These are phyloP conservation scores for Nansenia antarctica DNA, from an alignment of 2,113 vertebrate genomes.

Conservation along the genomic window DNA sequence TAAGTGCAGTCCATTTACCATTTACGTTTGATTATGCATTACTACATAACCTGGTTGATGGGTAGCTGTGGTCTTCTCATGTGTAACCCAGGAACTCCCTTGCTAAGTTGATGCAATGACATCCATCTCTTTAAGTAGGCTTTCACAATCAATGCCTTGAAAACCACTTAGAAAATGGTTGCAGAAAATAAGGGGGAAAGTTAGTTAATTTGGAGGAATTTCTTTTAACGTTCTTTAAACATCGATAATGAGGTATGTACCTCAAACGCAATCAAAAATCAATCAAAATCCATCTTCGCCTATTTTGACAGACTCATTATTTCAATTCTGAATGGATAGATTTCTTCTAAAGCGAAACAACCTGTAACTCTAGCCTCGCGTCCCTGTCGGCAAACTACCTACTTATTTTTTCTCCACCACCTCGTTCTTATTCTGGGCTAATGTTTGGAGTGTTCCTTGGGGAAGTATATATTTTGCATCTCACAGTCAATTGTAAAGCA, in stretches of 20 bases:
- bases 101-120: not conserved
- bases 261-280: slow-evolving; percentile 12
- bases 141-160: slow-evolving; percentile 22
- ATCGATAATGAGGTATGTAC: slow-evolving; percentile 27
- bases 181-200: slow-evolving; percentile 15
- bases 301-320: not conserved
- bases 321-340: not conserved
- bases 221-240: slow-evolving; percentile 6
- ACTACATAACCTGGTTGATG: no score
- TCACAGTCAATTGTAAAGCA: slow-evolving; percentile 62
- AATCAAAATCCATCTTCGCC: not conserved
- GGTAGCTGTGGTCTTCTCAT: no score
- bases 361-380: slow-evolving; percentile 24
- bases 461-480: slow-evolving; percentile 63
- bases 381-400: slow-evolving; percentile 52
- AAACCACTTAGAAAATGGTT: slow-evolving; percentile 32
- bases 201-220: slow-evolving; percentile 19
- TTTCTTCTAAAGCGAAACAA: not conserved
- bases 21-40: no score
- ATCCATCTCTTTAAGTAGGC: slow-evolving; percentile 24
- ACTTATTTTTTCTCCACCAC: slow-evolving; percentile 57
- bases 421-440: slow-evolving; percentile 50
- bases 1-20: no score
- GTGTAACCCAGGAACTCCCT: no score
- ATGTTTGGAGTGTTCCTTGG: slow-evolving; percentile 60